Evolutionary conservation across 2,113 vertebrate genomes (phyloP).

Genomic region (Ursus arctos): DNA sequence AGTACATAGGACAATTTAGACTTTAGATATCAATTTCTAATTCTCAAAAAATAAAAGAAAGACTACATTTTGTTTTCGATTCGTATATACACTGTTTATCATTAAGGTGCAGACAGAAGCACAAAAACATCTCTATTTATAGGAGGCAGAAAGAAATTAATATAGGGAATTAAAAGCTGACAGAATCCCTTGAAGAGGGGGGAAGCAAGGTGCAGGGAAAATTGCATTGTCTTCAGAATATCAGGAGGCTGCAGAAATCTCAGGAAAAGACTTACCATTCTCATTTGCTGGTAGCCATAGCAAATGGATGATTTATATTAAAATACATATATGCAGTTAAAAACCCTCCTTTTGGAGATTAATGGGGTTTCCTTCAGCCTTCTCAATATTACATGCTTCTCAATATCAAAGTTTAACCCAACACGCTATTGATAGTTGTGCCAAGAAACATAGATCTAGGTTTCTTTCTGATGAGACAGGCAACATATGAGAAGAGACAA

Average conservation of each 20-base stretch:
- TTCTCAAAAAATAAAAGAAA: not conserved
- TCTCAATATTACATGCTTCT: not conserved
- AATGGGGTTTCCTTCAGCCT: not conserved
- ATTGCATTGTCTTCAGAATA: not conserved
- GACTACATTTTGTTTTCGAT: not conserved
- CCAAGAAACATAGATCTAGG: not conserved
- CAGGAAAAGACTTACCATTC: not conserved
- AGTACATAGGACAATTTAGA: not conserved
- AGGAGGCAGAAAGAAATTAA: not conserved
- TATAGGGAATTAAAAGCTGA: not conserved
- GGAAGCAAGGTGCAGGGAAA: not conserved
- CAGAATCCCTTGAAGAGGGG: not conserved
- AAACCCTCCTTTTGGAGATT: not conserved
- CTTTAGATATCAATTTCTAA: not conserved
- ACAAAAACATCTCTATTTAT: not conserved
- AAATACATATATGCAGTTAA: not conserved
- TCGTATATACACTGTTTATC: not conserved
- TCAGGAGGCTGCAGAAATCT: not conserved
- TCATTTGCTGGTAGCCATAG: not conserved
- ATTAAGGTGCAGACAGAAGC: not conserved
- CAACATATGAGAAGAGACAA: not conserved
- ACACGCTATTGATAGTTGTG: not conserved
- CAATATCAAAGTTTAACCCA: not conserved
- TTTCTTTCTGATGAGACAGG: not conserved
- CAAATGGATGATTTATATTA: not conserved